Evolutionary conservation across 2,797 vertebrate species (phyloP).

Genomic region (Pseudochirops cupreus): DNA sequence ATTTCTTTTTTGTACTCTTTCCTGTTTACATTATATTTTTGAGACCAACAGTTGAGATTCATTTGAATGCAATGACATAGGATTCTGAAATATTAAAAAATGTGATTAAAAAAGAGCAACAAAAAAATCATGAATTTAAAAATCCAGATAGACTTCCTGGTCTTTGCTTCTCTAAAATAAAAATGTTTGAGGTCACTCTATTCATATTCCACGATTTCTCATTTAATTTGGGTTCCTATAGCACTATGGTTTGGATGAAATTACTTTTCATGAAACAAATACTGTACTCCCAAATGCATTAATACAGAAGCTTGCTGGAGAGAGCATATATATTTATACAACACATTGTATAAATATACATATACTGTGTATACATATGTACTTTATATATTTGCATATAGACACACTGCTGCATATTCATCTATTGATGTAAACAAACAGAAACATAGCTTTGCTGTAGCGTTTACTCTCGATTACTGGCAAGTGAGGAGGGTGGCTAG

Average conservation of each 20-base stretch:
- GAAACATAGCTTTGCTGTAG: background rate
- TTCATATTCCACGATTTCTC: constrained; percentile 47
- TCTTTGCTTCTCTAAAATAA: background rate
- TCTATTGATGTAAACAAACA: constrained; percentile 19
- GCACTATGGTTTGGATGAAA: constrained; percentile 10
- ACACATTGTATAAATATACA: constrained; percentile 48
- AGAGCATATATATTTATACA: background rate
- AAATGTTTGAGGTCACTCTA: constrained; percentile 32
- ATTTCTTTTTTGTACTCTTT: constrained; percentile 29
- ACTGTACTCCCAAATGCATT: background rate
- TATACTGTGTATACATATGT: constrained; percentile 48
- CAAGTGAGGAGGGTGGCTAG: background rate
- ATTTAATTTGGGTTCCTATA: background rate
- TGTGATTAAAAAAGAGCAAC: background rate
- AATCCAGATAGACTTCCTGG: constrained; percentile 29
- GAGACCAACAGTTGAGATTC: constrained; percentile 13
- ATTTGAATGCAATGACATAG: constrained; percentile 31
- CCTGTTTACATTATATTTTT: constrained; percentile 14
- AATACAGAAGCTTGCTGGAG: constrained; percentile 36
- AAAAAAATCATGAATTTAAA: constrained; percentile 43
- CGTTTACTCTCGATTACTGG: background rate
- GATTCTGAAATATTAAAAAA: constrained; percentile 49
- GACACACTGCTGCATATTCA: background rate
- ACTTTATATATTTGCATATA: background rate
- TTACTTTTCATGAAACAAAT: constrained; percentile 27